Evolutionary conservation across 1,140 invertebrate species (phyloP).

Genomic region (Plectus sambesii): DNA sequence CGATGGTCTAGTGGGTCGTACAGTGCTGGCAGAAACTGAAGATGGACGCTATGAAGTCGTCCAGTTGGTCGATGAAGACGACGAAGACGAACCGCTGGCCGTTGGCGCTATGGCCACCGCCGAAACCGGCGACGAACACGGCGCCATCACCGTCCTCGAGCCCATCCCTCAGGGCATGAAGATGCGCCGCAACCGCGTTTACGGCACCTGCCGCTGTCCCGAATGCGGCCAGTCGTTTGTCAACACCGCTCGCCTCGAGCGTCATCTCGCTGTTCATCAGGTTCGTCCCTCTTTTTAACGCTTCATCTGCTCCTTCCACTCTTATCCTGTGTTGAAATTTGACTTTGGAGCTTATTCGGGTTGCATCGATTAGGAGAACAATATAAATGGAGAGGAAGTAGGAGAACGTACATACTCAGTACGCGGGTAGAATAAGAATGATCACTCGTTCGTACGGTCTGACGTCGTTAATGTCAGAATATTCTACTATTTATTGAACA

Average conservation of each 20-base stretch:
- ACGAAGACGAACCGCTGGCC: constrained; percentile 7
- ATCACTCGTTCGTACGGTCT: too few species aligned
- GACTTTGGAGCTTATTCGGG: too few species aligned
- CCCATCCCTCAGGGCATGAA: constrained; percentile 19
- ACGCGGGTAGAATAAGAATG: too few species aligned
- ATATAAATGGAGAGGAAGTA: too few species aligned
- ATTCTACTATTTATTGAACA: too few species aligned
- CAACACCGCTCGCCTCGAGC: constrained; percentile 35
- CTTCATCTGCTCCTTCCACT: too few species aligned
- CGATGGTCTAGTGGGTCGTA: not conserved
- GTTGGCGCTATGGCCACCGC: constrained; percentile 6
- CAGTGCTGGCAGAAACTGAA: constrained; percentile 4
- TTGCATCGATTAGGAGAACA: too few species aligned
- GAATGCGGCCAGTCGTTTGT: constrained; percentile 41
- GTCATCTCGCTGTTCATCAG: constrained; percentile 43
- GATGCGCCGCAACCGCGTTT: constrained; percentile 31
- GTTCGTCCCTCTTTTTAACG: too few species aligned
- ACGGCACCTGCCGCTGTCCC: constrained; percentile 27
- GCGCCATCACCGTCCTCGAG: constrained; percentile 2
- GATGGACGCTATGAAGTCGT: constrained; percentile 10
- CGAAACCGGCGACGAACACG: constrained; percentile 9
- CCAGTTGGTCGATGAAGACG: constrained; percentile 7
- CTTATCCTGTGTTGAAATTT: too few species aligned
- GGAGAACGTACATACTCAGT: too few species aligned
- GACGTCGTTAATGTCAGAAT: too few species aligned